Evolutionary conservation across 2,888 invertebrate species (phyloP).

Genomic region (Geophilus truncorum): DNA sequence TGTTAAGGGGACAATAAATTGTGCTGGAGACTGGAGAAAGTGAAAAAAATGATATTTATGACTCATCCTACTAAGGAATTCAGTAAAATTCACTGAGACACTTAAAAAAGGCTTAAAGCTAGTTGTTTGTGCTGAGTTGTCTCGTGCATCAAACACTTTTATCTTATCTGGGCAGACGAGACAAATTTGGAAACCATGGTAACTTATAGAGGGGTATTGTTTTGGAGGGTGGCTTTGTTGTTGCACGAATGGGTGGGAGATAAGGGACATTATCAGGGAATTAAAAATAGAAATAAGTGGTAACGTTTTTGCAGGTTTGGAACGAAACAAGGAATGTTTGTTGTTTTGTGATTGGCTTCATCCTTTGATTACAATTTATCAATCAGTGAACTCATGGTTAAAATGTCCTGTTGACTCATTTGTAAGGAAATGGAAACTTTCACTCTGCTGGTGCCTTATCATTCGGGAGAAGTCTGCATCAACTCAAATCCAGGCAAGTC

Average conservation of each 20-base stretch:
- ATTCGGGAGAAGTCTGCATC: conserved; percentile 5
- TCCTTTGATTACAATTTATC: not conserved
- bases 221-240: not conserved
- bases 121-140: conserved; percentile 19
- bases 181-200: not conserved
- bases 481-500: conserved; percentile 17
- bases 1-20: not conserved
- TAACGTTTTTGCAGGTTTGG: too few species aligned
- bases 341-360: not conserved
- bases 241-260: not conserved
- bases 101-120: not conserved
- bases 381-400: conserved; percentile 16
- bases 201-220: conserved; percentile 7
- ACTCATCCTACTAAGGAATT: not conserved
- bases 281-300: not conserved
- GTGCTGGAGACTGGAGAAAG: not conserved
- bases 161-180: not conserved
- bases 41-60: not conserved
- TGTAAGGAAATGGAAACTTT: conserved; percentile 9
- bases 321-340: too few species aligned
- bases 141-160: conserved; percentile 22
- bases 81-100: conserved; percentile 4
- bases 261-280: not conserved
- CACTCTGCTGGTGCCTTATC: not conserved
- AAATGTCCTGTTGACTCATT: conserved; percentile 27